Conservation (phyloP, 2,888 invertebrate genomes). For the Acleris literana region DNA sequence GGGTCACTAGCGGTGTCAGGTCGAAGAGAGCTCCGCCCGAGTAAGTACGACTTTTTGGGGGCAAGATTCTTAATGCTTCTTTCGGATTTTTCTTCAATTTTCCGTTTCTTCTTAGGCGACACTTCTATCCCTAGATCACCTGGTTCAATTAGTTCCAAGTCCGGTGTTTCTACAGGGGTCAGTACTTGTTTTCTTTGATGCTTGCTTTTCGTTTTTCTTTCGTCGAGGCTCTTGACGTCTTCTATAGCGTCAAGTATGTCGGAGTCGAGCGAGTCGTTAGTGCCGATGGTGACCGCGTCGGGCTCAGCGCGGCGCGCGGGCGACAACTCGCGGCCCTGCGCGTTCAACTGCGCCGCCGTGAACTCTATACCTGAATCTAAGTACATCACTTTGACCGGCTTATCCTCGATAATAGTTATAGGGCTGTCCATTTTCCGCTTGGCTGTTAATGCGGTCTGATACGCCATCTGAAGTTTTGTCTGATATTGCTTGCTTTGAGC, state of each 20-base stretch:
- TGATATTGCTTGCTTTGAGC: conserved; percentile 63
- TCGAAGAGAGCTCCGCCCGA: conserved; percentile 54
- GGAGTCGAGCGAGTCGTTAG: conserved; percentile 65
- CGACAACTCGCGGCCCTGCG: conserved; percentile 69
- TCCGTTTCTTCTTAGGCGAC: conserved; percentile 73
- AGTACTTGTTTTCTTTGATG: conserved; percentile 80
- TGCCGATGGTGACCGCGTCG: conserved; percentile 50
- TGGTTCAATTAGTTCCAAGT: conserved; percentile 75
- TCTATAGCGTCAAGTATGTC: conserved; percentile 58
- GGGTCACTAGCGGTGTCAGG: conserved; percentile 47
- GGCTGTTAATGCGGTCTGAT: conserved; percentile 69
- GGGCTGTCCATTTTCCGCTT: conserved; percentile 68
- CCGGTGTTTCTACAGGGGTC: conserved; percentile 74
- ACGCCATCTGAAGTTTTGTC: conserved; percentile 72
- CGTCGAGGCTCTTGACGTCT: conserved; percentile 60
- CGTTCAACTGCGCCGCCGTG: conserved; percentile 59
- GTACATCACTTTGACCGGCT: conserved; percentile 76
- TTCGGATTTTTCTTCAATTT: conserved; percentile 64
- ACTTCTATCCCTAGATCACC: conserved; percentile 62
- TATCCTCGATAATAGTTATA: conserved; percentile 74
- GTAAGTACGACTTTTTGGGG: conserved; percentile 73
- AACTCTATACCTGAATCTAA: conserved; percentile 64
- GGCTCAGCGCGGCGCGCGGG: conserved; percentile 54
- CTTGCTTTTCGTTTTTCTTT: conserved; percentile 65
- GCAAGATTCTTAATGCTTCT: conserved; percentile 60